Evolutionary conservation across 1,140 invertebrate genomes (phyloP), one percentile per base, ranked within the genome.

Genomic region (Mya arenaria): DNA sequence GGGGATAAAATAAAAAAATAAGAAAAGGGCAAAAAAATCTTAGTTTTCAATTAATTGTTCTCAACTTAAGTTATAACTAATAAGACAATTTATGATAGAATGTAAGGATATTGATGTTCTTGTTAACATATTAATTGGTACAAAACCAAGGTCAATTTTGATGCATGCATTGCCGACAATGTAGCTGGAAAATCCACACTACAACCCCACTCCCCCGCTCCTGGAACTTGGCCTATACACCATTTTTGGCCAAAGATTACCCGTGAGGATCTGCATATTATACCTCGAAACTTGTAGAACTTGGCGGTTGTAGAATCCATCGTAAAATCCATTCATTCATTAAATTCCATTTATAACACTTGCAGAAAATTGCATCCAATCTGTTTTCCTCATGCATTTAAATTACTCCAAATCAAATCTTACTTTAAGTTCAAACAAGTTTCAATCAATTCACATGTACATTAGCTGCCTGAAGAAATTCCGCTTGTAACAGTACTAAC

Each of bases 261-360:
- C 17, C 17, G 8, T 23, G 23, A 17, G 56, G 56, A 6, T 8
- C 8, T 60, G 8, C 8, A 25, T 10, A 15, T 72, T 19, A 37
- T 72, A 72, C 69, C 69, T 72, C 69, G 34, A 58, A 72, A 72
- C 32, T 58, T 72, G 32, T 72, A 37, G n/a, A 72, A 72, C 48
- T 72, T 72, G 10, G 30, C 41, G 23, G 69, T 72, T 32, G 69
- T 72, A 32, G 69, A 44, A 72, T 72, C 69, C 69, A 72, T 72
- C 1, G 17, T 23, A 4, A 62, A 15, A 32, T n/a, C 25, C 25
- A 15, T 15, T 25, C 13, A 6, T 17, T 37, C 34, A 30, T 2
- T 39, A 6, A 15, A 37, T 66, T 66, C 25, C n/a, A 19, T 39
- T 37, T 66, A 15, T 37, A 66, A 19, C 13, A n/a, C 36, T 4